phyloP scores from a whole-genome alignment of 2,797 vertebrate species.

The Thripadectes ignobilis region DNA sequence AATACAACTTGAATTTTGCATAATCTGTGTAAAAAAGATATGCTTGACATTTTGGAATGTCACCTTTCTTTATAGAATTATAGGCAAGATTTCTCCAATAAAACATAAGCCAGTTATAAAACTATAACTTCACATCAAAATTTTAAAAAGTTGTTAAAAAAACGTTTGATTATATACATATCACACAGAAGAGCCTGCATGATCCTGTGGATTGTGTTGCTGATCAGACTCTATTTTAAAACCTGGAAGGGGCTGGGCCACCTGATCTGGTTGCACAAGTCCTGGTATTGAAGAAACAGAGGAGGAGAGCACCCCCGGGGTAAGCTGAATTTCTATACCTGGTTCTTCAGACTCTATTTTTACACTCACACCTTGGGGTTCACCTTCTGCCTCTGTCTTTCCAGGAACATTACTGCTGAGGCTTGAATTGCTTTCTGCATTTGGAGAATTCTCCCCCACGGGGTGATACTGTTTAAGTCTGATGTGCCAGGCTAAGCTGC shows the following conservation, averaged over 20 bases:
- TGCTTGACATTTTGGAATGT: conserved; percentile 85
- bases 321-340: conserved; percentile 72
- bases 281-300: conserved; percentile 71
- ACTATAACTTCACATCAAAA: conserved; percentile 90
- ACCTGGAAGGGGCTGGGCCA: conserved; percentile 69
- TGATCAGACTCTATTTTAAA: conserved; percentile 78
- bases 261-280: conserved; percentile 74
- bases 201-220: conserved; percentile 74
- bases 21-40: conserved; percentile 88
- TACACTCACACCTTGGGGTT: conserved; percentile 70
- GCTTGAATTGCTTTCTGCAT: conserved; percentile 70
- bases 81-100: conserved; percentile 86
- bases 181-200: conserved; percentile 78
- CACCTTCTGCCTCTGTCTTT: conserved; percentile 76
- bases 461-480: conserved; percentile 91
- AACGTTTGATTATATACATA: conserved; percentile 81
- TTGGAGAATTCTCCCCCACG: conserved; percentile 72
- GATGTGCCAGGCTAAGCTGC: conserved; percentile 98
- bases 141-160: conserved; percentile 85
- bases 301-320: conserved; percentile 67
- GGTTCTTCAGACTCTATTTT: conserved; percentile 79
- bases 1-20: conserved; percentile 85
- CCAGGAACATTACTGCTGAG: conserved; percentile 72
- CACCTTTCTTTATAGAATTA: conserved; percentile 86
- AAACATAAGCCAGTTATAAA: conserved; percentile 88